Conservation (phyloP, 2,888 invertebrate species). For the Harmothoe impar region DNA sequence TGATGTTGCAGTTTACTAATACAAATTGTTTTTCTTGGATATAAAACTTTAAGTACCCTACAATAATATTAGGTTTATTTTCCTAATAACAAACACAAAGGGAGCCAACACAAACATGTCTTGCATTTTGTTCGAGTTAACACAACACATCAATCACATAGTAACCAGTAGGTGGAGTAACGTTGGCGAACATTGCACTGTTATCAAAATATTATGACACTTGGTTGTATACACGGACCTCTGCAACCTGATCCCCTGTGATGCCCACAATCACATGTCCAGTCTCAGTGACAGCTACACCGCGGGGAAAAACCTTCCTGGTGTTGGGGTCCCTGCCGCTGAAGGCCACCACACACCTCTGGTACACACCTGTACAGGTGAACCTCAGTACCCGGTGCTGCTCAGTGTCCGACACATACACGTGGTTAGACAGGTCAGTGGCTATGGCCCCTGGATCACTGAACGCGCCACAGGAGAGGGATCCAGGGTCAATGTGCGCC, state of each 20-base stretch:
- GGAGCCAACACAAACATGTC: no score
- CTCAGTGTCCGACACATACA: conserved; percentile 66
- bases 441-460: conserved; percentile 63
- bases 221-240: conserved; percentile 61
- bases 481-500: conserved; percentile 55
- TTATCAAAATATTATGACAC: neutral
- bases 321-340: neutral
- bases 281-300: conserved; percentile 29
- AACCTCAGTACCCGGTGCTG: conserved; percentile 65
- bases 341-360: conserved; percentile 62
- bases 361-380: conserved; percentile 60
- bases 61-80: no score
- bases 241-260: conserved; percentile 64
- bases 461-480: conserved; percentile 64
- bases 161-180: no score
- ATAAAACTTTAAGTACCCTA: no score
- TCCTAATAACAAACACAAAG: no score
- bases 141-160: no score
- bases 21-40: no score
- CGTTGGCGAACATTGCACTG: neutral
- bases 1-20: no score
- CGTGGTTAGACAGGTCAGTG: conserved; percentile 61
- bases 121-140: no score
- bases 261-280: conserved; percentile 64
- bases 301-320: conserved; percentile 34